Evolutionary conservation across 1,140 invertebrate species (phyloP), one percentile per base, ranked within the genome.

Genomic region (Choristoneura fumiferana): DNA sequence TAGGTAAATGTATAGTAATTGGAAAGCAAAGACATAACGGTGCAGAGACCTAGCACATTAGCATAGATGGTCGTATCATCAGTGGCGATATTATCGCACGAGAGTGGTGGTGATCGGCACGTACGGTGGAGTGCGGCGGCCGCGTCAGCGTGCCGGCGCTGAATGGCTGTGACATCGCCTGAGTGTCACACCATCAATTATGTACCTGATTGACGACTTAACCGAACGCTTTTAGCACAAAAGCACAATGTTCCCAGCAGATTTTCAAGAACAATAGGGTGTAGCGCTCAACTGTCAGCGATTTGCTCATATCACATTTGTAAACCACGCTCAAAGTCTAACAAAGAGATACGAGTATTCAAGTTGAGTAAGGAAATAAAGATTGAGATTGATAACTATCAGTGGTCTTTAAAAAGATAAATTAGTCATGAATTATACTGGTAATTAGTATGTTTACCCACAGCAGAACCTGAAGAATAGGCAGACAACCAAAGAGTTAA

Each of bases 31-130:
- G 6, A 6, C 22, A 29, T 6, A 29, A 6, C 22, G 6, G 22
- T 29, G 22, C 22, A 29, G 22, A 6, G 2, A 29, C 22, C 22
- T 49, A 49, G 43, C 4, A 33, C 43, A 33, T 49, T 12, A 13
- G 8, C 22, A 49, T 49, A 49, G 17, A n/a, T 17, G 9, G 43
- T 54, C 9, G 43, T 49, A 59, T 69, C 60, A 62, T 69, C 67
- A 69, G 69, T 60, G 60, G 69, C 69, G 78, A 85, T 81, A 76
- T 69, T 74, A 84, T 84, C 78, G 71, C 39, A 15, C 59, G 62
- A 61, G 69, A 78, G 83, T 79, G 73, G 65, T 62, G 67, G 65
- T 73, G 77, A 82, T 84, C 77, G 84, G 81, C 81, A 87, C 81
- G 84, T 73, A 79, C 83, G 54, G 71, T 81, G 66, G 67, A 81